phyloP scores from a whole-genome alignment of 2,113 vertebrate genomes.

The Sterna hirundo region DNA sequence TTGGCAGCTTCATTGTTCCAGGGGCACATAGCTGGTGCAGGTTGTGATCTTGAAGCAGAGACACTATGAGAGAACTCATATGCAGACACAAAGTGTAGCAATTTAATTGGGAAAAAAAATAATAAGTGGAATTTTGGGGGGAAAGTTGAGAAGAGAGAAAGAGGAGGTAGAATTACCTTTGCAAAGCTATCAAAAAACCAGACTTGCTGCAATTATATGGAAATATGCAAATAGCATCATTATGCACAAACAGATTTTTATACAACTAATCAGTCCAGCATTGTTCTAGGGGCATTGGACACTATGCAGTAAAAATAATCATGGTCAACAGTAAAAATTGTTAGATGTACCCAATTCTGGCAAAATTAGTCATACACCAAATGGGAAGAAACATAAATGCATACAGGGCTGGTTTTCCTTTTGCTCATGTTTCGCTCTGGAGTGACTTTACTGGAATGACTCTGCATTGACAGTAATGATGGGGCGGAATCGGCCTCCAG shows the following conservation, averaged over 20 bases:
- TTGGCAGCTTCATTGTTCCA: background rate
- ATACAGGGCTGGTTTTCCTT: background rate
- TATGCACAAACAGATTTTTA: background rate
- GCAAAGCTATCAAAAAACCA: accelerated
- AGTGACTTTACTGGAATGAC: background rate
- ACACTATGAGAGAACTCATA: background rate
- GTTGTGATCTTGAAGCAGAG: background rate
- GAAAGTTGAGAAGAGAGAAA: background rate
- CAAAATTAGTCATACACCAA: background rate
- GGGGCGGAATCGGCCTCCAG: background rate
- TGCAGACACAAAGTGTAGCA: background rate
- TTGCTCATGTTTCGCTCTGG: background rate
- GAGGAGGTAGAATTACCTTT: background rate
- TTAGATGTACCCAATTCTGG: background rate
- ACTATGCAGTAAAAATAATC: background rate
- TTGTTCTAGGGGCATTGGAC: background rate
- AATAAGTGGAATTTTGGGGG: background rate
- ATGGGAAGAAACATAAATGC: background rate
- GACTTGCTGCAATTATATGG: background rate
- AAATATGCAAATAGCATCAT: background rate
- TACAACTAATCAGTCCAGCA: background rate
- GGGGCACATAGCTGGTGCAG: background rate
- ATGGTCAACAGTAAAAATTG: background rate
- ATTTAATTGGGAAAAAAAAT: background rate
- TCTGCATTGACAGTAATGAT: background rate